Evolutionary conservation across 2,888 invertebrate genomes (phyloP).

Genomic region (Geophilus truncorum): DNA sequence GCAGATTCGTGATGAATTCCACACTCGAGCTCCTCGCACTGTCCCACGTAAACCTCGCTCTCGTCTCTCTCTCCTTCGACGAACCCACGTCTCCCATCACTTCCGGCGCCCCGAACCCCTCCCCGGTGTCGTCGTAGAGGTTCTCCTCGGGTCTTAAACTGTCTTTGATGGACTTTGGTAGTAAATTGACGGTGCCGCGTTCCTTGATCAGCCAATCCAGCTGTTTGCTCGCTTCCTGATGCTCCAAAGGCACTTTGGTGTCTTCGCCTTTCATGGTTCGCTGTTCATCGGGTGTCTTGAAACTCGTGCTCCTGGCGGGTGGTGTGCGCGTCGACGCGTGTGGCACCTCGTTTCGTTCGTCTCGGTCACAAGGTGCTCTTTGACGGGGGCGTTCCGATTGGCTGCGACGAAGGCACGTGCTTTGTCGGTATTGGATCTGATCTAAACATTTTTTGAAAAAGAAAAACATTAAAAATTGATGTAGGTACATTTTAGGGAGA

Average conservation of each 20-base stretch:
- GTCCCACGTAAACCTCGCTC: background rate
- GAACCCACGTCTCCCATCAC: too few relatives aligned
- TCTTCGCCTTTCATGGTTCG: background rate
- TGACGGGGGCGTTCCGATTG: slow-evolving; percentile 11
- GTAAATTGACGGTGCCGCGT: background rate
- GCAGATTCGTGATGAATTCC: slow-evolving; percentile 30
- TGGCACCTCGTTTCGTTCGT: background rate
- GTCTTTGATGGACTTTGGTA: slow-evolving; percentile 33
- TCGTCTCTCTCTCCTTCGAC: background rate
- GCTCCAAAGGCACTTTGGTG: background rate
- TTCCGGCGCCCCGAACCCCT: too few relatives aligned
- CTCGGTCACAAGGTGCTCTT: background rate
- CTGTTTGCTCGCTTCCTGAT: slow-evolving; percentile 27
- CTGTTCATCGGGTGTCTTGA: background rate
- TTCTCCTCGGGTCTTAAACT: slow-evolving; percentile 29
- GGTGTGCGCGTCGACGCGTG: background rate
- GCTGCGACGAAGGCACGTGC: background rate
- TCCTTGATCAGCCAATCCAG: slow-evolving; percentile 29
- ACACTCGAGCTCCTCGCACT: background rate
- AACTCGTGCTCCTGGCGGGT: background rate
- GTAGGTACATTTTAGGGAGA: too few relatives aligned
- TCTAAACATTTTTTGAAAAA: too few relatives aligned
- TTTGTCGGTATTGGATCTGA: background rate
- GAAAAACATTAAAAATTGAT: too few relatives aligned
- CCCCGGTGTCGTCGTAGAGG: slow-evolving; percentile 29